Evolutionary conservation across 2,797 vertebrate species (phyloP), one percentile per base, ranked within the genome.

Genomic region (Semotilus atromaculatus): DNA sequence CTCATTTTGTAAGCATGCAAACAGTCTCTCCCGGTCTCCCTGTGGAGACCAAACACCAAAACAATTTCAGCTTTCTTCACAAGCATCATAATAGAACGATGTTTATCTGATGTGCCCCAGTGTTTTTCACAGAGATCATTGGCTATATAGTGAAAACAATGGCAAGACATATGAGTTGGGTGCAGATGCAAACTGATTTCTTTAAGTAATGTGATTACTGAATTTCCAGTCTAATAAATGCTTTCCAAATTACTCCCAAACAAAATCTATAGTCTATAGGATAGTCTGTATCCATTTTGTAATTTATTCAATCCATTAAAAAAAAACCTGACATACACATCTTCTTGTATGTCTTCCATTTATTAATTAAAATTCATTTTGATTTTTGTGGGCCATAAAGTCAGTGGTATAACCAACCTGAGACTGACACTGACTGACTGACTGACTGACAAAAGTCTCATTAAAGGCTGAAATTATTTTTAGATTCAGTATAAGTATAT

Each of bases 51-150:
- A 66, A 64, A 88, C 78, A 86, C 80, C 86, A 83, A 88, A 86
- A 87, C 86, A 85, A 80, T 74, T 85, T 78, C 60, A 55, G 82
- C 68, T 79, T 87, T 90, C 80, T 88, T 87, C 74, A 82, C 40
- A 70, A 71, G 48, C 71, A 77, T 86, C 71, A 68, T 64, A 45
- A 83, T 85, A 82, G 66, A 26, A 71, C 58, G 31, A 75, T 79
- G 77, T 71, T 71, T 71, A 86, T 86, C 82, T 82, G 84, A 80
- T 70, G 68, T 58, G 81, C 58, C 81, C 78, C 67, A 71, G 67
- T 71, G 70, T 66, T 75, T 29, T 36, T 51, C 21, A 51, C 21
- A 51, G 10, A 74, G 70, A 51, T 64, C 40, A 51, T 38, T 26
- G 16, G 45, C 64, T 53, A n/a, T 53, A n/a, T 38, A 40, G 31